Evolutionary conservation across 2,113 vertebrate species (phyloP).

Genomic region (Aythya baeri): DNA sequence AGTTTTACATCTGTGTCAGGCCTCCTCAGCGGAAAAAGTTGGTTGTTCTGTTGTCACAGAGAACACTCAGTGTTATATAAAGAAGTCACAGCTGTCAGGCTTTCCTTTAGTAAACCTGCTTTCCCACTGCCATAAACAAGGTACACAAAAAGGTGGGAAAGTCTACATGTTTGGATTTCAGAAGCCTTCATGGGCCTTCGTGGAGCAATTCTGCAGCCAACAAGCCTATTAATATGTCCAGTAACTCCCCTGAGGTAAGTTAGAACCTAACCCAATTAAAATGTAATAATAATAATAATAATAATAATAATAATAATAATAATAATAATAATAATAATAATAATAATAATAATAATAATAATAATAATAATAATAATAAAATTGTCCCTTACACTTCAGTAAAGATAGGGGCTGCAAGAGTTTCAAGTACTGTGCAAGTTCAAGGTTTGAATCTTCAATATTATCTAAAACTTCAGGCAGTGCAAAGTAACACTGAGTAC

Average conservation of each 20-base stretch:
- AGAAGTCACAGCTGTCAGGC: neutral
- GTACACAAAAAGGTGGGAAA: neutral
- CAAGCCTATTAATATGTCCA: neutral
- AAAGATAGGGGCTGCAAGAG: neutral
- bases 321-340: neutral
- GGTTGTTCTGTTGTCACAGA: neutral
- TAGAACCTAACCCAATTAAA: neutral
- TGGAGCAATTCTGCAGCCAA: neutral
- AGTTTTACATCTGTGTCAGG: neutral
- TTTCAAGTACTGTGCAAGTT: neutral
- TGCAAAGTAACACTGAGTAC: neutral
- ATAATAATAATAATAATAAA: neutral
- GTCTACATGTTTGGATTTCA: neutral
- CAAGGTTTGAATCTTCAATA: neutral
- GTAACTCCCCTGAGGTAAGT: neutral
- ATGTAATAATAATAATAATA: neutral
- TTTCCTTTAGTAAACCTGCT: neutral
- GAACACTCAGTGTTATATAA: neutral
- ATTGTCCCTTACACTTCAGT: neutral
- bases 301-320: neutral
- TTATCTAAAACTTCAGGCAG: neutral
- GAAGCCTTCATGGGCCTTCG: rapidly evolving
- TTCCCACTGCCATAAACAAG: neutral
- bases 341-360: neutral
- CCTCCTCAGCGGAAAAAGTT: neutral